Evolutionary conservation across 2,888 invertebrate genomes (phyloP), one percentile per base, ranked within the genome.

Genomic region (Hemithea aestivaria): DNA sequence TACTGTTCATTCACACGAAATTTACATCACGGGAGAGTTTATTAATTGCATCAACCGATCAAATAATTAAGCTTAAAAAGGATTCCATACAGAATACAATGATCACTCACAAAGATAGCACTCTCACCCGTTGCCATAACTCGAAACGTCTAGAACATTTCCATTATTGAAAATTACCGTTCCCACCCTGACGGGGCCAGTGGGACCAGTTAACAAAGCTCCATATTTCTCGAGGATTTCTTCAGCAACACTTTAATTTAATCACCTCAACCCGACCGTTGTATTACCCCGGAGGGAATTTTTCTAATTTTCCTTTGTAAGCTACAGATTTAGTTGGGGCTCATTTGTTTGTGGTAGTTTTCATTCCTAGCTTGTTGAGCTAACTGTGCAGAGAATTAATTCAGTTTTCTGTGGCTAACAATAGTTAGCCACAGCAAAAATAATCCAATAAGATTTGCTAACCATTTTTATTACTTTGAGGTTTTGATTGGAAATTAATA

Each of bases 271-370:
- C 38, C 42, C 39, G 27, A 45, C 48, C 51, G 43, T 29, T 36
- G 36, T 37, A 45, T 45, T 38, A 9, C 36, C 47, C 53, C 44
- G 48, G 21, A 10, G 67, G 61, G 67, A 52, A 40, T 61, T 58
- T 56, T 58, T 63, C 64, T 65, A 65, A 67, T 67, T 66, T 62
- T 58, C 63, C 54, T 60, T 47, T 53, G 50, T 44, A 44, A 46
- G 51, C 40, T 45, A 41, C 52, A 45, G 54, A 51, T 56, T 54
- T 49, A 48, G 52, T 49, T 46, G 51, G 34, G 49, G 50, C 53
- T 59, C 56, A 53, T 58, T 59, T 58, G 53, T 53, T 55, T 56
- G 47, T 47, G 52, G 57, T 53, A 53, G 53, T 55, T 55, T 44
- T 54, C 48, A 46, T 44, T 50, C 11, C 21, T 20, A 23, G 30